phyloP scores from a whole-genome alignment of 92 coral and sea anemone species.

The Heliopora coerulea region DNA sequence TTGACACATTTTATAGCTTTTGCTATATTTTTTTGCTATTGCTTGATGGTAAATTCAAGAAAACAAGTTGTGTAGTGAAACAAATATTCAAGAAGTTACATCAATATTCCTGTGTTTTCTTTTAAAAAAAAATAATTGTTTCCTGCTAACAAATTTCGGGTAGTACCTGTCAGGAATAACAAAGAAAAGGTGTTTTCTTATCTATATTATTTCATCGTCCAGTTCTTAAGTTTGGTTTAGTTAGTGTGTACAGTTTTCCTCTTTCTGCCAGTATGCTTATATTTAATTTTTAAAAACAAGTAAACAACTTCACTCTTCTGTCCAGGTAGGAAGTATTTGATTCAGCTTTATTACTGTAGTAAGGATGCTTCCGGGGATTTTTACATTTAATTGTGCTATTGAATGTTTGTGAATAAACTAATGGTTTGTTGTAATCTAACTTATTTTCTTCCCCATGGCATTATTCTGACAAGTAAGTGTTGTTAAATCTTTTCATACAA shows the following conservation, averaged over 20 bases:
- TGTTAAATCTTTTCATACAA: background rate
- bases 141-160: background rate
- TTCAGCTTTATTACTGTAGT: no score
- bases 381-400: no score
- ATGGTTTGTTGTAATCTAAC: conserved; percentile 19
- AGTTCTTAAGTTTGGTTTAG: no score
- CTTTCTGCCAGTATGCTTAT: no score
- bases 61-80: no score
- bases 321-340: no score
- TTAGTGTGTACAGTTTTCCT: no score
- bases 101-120: no score
- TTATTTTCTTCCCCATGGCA: background rate
- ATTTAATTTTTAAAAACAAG: no score
- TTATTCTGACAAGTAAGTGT: background rate
- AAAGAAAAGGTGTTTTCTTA: background rate
- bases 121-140: background rate
- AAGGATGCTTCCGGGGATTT: no score
- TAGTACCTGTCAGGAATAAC: background rate
- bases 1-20: background rate
- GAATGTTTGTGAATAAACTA: background rate
- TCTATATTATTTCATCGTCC: background rate
- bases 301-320: no score
- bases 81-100: no score
- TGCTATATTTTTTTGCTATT: background rate
- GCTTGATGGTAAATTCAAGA: background rate